These are phyloP conservation scores for Listrodromus nycthemerus DNA, from an alignment of 2,888 invertebrate genomes.

Conservation along the genomic window DNA sequence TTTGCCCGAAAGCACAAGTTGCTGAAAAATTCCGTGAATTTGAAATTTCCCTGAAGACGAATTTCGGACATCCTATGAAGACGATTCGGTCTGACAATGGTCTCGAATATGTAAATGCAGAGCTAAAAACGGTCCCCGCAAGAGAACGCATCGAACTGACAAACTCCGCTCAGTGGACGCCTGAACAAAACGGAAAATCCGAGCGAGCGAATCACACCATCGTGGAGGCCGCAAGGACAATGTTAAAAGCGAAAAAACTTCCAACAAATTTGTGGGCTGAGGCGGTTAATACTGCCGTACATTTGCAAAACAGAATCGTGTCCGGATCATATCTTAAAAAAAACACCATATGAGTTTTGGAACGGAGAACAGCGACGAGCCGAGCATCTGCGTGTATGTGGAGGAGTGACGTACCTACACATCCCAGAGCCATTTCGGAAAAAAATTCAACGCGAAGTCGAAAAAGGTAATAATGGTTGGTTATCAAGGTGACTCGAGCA, in stretches of 20 bases:
- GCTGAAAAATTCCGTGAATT: no score
- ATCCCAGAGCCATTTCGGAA: no score
- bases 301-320: background rate
- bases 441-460: no score
- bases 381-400: no score
- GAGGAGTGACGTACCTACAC: no score
- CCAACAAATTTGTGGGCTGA: background rate
- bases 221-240: background rate
- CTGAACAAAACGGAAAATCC: background rate
- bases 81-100: background rate
- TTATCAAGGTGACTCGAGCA: no score
- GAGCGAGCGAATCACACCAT: slow-evolving; percentile 12
- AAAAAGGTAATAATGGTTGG: no score
- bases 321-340: background rate
- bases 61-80: background rate
- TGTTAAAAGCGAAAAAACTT: background rate
- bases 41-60: no score
- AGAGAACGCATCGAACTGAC: background rate
- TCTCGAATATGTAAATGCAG: background rate
- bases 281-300: background rate
- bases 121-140: background rate
- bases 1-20: no score
- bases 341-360: slow-evolving; percentile 58
- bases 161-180: slow-evolving; percentile 1
- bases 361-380: slow-evolving; percentile 42